A percentile compares a stretch with the other conserved stretches of the same genome.
Evolutionary conservation across 2,113 vertebrate genomes (phyloP).

Genomic region (Ciconia stormi): DNA sequence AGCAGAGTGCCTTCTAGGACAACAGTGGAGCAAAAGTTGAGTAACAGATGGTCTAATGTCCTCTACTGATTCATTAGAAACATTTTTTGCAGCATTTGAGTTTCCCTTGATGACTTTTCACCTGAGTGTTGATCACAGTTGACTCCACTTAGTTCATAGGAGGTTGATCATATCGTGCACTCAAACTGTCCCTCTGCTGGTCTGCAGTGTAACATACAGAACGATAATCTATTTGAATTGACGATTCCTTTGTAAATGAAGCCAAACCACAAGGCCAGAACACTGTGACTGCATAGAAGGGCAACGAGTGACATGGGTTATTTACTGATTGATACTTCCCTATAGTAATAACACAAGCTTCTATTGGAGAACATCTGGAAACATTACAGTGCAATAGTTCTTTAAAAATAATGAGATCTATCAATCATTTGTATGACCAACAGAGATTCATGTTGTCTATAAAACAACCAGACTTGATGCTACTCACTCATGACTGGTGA

Average conservation of each 20-base stretch:
- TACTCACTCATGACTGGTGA: constrained; percentile 21
- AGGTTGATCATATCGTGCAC: background rate
- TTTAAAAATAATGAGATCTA: constrained; percentile 59
- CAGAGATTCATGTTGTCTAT: constrained; percentile 45
- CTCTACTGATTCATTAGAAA: background rate
- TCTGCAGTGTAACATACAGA: background rate
- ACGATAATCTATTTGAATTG: background rate
- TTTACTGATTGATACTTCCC: constrained; percentile 53
- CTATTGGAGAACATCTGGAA: constrained; percentile 63
- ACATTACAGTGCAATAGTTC: constrained; percentile 22
- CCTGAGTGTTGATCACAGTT: background rate
- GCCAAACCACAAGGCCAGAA: constrained; percentile 53
- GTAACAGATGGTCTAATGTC: background rate
- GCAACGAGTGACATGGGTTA: constrained; percentile 34
- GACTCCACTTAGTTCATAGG: background rate
- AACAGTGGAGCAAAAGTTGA: background rate
- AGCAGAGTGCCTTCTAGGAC: background rate
- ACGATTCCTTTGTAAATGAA: constrained; percentile 29
- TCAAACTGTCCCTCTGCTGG: background rate
- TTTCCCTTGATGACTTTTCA: background rate
- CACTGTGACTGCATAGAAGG: background rate
- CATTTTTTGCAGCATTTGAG: background rate
- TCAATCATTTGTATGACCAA: constrained; percentile 51
- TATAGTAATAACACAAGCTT: background rate
- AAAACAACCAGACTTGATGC: constrained; percentile 32